These are phyloP conservation scores for Mormyrops attenuatus DNA, from an alignment of 2,797 vertebrate species.

Conservation along the genomic window DNA sequence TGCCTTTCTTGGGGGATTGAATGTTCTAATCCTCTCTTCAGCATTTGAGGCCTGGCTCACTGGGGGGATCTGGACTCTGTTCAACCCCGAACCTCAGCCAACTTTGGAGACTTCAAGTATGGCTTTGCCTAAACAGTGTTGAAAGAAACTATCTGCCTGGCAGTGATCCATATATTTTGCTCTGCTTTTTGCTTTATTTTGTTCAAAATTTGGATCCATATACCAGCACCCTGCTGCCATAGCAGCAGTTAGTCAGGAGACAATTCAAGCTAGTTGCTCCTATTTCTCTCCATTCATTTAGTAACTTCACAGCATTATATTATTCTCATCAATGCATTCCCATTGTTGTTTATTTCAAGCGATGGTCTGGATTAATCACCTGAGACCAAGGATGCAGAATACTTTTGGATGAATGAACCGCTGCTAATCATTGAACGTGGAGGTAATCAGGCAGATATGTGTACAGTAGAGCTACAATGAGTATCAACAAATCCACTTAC, in stretches of 20 bases:
- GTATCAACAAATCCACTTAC: neutral
- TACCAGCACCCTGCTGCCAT: neutral
- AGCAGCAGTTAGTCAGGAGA: neutral
- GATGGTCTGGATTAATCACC: neutral
- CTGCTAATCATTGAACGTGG: neutral
- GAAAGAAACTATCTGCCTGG: slow-evolving; percentile 5
- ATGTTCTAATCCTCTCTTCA: neutral
- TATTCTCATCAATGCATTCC: neutral
- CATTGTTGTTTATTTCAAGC: neutral
- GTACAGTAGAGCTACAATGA: neutral
- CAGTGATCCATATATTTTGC: neutral
- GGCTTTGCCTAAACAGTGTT: slow-evolving; percentile 5
- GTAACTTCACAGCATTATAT: neutral
- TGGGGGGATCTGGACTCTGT: slow-evolving; percentile 3
- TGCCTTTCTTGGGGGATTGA: neutral
- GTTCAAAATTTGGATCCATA: neutral
- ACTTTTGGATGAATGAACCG: neutral
- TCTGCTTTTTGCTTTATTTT: slow-evolving; percentile 4
- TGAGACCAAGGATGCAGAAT: neutral
- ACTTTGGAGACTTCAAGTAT: slow-evolving; percentile 3
- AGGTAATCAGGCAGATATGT: neutral
- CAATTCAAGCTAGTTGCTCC: neutral
- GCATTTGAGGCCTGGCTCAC: neutral
- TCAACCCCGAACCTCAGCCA: neutral
- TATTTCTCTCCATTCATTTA: neutral